Base-by-base conservation (phyloP, 2,797 vertebrate genomes). In the Cheirogaleus major region DNA sequence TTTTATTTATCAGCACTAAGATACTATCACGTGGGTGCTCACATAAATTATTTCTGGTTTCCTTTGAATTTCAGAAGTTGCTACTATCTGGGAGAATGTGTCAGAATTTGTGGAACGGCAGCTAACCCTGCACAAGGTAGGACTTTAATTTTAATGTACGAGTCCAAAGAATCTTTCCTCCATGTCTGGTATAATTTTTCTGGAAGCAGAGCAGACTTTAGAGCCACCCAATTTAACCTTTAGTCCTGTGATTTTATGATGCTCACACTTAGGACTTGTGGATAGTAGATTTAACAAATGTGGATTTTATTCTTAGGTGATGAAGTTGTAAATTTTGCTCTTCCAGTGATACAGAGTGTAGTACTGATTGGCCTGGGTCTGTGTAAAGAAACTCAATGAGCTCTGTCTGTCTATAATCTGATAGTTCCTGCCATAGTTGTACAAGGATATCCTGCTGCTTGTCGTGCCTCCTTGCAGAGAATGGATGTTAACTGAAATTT, bases 31-130 rank as follows among this genome's bases (percentile, higher is more conserved):
- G 27, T 92, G 55, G 38, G 15, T 91, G 41, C 25, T 88, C 81
- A 79, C 43, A 76, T 61, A 91, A 84, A 81, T 85, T 50, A 91
- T 83, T 97, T 87, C 84, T 92, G 12, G 1, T 97, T 95, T 94
- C 7, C 15, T 85, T 95, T 97, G 50, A 27, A 65, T 98, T 97
- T 95, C 97, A 99, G 99, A 99, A 94, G 97, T 99, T 50, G 96
- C 97, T 78, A 72, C 88, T 67, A 99, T 99, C 96, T 99, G 99
- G 99, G 98, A 69, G 35, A 96, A 98, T 69, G 98, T 99, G 65
- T 99, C 99, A 1, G 95, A 98, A 35, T 99, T 98, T 89, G 98
- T 99, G 91, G 95, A 98, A 97, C 96, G 86, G 57, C 99, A 99
- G 78, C 98, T 99, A 97, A 93, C 97, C 4, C 91, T 98, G 92